phyloP scores from a whole-genome alignment of 2,797 vertebrate genomes.

The Enteromius anoplus region DNA sequence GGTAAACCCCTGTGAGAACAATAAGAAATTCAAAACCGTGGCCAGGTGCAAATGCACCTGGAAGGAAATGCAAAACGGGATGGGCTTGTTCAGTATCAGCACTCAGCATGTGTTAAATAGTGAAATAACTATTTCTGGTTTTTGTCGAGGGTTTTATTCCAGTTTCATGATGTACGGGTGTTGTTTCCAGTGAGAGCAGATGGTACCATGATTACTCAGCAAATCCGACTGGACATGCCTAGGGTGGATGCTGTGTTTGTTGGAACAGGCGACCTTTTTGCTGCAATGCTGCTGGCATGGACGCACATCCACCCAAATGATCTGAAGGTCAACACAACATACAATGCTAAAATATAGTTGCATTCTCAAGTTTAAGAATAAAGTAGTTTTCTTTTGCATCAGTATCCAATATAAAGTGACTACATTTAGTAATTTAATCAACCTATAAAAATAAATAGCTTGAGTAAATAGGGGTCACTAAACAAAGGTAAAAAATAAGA shows the following conservation, averaged over 20 bases:
- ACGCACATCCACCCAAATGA: conserved; percentile 92
- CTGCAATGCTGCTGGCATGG: conserved; percentile 96
- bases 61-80: neutral
- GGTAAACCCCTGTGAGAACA: neutral
- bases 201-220: conserved; percentile 79
- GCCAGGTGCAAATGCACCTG: neutral
- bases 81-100: neutral
- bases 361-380: neutral
- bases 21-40: neutral
- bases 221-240: conserved; percentile 90
- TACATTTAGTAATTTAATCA: neutral
- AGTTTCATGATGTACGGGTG: conserved; percentile 20
- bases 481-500: neutral
- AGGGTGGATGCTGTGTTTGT: conserved; percentile 95
- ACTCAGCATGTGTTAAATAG: neutral
- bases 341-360: neutral
- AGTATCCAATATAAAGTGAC: neutral
- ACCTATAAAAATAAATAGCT: neutral
- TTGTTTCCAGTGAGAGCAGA: conserved; percentile 78
- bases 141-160: neutral
- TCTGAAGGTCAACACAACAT: conserved; percentile 82
- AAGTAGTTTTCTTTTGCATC: too few species aligned
- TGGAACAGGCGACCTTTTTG: conserved; percentile 94
- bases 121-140: neutral
- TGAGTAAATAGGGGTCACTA: neutral